Evolutionary conservation across 92 coral and sea anemone species (phyloP), one percentile per base, ranked within the genome.

Genomic region (Parazoanthus atlanticus): DNA sequence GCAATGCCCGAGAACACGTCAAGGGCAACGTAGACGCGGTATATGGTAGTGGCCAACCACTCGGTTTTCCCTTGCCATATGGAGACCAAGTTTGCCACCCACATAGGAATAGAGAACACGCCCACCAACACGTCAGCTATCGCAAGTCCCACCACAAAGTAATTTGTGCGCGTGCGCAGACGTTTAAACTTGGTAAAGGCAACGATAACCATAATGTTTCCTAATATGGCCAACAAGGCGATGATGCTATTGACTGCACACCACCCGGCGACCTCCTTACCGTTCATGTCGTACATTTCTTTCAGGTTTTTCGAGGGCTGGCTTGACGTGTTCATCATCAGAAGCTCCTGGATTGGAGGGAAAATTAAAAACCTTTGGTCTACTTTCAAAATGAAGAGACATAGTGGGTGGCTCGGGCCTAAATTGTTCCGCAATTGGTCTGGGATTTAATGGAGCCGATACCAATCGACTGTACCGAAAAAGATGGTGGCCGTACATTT

Each of bases 1-100:
- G 91, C 91, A 40, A 90, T 33, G 5, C 95, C 95, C 19, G 93
- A 91, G 86, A 93, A 91, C 38, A 86, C 93, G 79, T 91, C 95
- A 17, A 93, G 76, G 31, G 93, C 91, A 58, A 93, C 86, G 34
- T 76, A 93, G 3, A 87, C 89, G 52, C 93, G 77, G 91, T 93
- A 93, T 75, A 69, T 76, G 32, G 93, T 75, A 64, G 78, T 84
- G 34, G 58, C 30, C 85, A 89, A 85, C 95, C 94, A 93, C 28
- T 64, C 82, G 43, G 89, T 92, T 76, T 73, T 86, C 30, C 90
- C 64, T 13, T 89, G 92, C 94, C 94, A 91, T 79, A 92, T 82
- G 10, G 94, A 85, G 32, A 92, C 66, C 56, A 93, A 34, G 43
- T 88, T 91, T 28, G 95, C 93, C 30, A 91, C 87, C 95, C 95